A percentile compares a stretch with the other conserved stretches of the same genome.
Evolutionary conservation across 1,140 invertebrate species (phyloP).

Genomic region (Magallana angulata): DNA sequence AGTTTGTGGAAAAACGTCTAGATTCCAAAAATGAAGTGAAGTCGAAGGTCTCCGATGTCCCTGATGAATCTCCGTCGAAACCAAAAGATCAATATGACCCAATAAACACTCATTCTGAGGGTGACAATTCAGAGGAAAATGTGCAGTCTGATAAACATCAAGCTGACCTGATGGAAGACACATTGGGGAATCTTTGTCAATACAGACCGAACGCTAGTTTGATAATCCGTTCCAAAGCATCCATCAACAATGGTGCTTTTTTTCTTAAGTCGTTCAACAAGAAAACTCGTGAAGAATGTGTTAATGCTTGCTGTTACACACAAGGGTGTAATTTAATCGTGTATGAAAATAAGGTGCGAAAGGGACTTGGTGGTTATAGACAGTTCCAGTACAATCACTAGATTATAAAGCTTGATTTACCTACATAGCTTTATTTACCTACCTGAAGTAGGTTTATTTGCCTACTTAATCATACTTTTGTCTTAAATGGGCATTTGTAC

Average conservation of each 20-base stretch:
- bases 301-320: slow-evolving; percentile 64
- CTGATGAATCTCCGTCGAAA: background rate
- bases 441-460: too few species aligned
- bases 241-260: slow-evolving; percentile 61
- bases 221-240: slow-evolving; percentile 68
- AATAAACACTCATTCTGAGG: background rate
- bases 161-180: background rate
- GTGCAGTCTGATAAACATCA: background rate
- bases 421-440: too few species aligned
- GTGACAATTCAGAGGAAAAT: background rate
- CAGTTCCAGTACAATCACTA: too few species aligned
- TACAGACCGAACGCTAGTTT: slow-evolving; percentile 49
- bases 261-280: slow-evolving; percentile 60
- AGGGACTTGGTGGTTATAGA: background rate
- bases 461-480: too few species aligned
- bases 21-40: background rate
- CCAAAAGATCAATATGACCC: slow-evolving; percentile 14
- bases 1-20: slow-evolving; percentile 44
- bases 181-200: slow-evolving; percentile 41
- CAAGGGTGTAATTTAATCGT: slow-evolving; percentile 68
- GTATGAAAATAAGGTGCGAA: slow-evolving; percentile 69
- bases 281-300: slow-evolving; percentile 59
- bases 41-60: background rate
- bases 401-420: too few species aligned
- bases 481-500: too few species aligned